Base-by-base conservation (phyloP, 2,888 invertebrate species). In the Ophraella communa region DNA sequence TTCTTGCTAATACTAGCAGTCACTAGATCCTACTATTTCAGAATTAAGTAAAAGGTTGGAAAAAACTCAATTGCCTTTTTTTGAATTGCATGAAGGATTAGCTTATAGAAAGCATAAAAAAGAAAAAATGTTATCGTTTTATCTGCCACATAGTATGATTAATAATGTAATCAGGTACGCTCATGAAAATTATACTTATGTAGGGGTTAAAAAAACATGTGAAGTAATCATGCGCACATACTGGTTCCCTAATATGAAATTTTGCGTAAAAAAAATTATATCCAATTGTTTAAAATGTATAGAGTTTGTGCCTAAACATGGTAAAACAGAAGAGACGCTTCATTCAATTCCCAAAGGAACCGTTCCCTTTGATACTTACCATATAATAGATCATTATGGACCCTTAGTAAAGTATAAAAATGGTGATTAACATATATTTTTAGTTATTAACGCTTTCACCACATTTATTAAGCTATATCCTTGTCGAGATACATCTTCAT, bases 161-260 rank as follows among this genome's bases (percentile, higher is more conserved):
- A 33, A 33, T 33, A 33, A 33, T n/a, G 51, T 51, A 8, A 51
- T 27, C 17, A 51, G 30, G 3, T 14, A 10, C 10, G 63, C 62
- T 21, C 77, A 77, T 67, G 76, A 78, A 49, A 54, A 71, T 30
- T 62, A 73, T 23, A 74, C 75, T 57, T 79, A 79, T 65, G 51
- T 76, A 51, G 78, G 77, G 1, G 53, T 73, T 10, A 76, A 77
- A 2, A 78, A 78, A 69, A 71, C 69, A 27, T 58, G 71, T 21
- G 68, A 76, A 18, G 54, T 67, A 17, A 57, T 80, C 47, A 66
- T 18, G 27, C 53, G 62, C 61, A 62, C 61, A n/a, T 79, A 78
- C 70, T 79, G 77, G 75, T 78, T 79, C 67, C 74, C 77, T 4
- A 71, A 73, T 24, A 71, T 77, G 65, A 71, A 63, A 20, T 60